phyloP scores from a whole-genome alignment of 2,888 invertebrate genomes.

The Dasysyrphus albostriatus region DNA sequence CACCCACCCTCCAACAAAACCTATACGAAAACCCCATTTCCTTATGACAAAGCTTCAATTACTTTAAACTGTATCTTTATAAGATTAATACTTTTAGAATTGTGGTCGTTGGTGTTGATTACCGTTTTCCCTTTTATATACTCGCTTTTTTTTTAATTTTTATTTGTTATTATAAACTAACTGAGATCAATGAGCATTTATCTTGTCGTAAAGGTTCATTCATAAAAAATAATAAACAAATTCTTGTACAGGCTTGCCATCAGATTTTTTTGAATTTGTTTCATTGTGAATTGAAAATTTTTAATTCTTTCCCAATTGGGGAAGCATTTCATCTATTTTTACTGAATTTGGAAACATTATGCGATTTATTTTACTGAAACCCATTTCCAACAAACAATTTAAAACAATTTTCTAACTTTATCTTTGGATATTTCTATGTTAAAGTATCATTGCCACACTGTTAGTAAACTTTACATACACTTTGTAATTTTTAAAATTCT shows the following conservation, averaged over 20 bases:
- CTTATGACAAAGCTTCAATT: constrained; percentile 33
- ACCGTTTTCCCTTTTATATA: constrained; percentile 27
- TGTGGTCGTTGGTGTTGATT: constrained; percentile 35
- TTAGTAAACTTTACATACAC: too few species aligned
- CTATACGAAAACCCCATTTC: neutral
- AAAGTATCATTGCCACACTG: too few species aligned
- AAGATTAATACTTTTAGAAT: neutral
- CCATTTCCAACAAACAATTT: too few species aligned
- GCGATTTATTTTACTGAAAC: too few species aligned
- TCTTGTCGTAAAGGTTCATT: constrained; percentile 13
- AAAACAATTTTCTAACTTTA: too few species aligned
- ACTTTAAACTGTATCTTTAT: constrained; percentile 35
- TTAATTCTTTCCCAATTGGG: too few species aligned
- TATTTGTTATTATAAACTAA: constrained; percentile 4
- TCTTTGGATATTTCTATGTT: too few species aligned
- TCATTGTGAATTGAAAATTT: too few species aligned
- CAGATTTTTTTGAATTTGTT: neutral
- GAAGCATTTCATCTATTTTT: too few species aligned
- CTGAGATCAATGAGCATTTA: constrained; percentile 35
- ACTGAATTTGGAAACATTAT: too few species aligned
- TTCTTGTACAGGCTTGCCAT: neutral
- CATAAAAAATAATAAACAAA: constrained; percentile 3
- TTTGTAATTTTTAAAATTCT: too few species aligned
- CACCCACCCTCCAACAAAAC: neutral
- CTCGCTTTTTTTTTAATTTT: neutral